A percentile compares a stretch with the other conserved stretches of the same genome.
Evolutionary conservation across 2,888 invertebrate species (phyloP).

Genomic region (Drosophila phalerata): DNA sequence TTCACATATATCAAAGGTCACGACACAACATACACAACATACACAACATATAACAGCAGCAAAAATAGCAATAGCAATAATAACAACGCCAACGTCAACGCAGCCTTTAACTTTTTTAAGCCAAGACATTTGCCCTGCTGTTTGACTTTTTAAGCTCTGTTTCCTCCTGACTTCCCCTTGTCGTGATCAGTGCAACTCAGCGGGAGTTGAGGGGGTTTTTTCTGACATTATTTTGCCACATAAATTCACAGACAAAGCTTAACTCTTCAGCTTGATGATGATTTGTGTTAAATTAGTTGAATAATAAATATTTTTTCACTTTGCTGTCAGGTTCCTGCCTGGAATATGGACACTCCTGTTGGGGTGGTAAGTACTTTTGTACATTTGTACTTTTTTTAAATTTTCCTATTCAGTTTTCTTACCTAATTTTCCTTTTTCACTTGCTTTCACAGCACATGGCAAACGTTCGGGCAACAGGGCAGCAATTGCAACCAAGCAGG

Average conservation of each 20-base stretch:
- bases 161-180: background rate
- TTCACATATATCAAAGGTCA: slow-evolving; percentile 64
- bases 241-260: slow-evolving; percentile 49
- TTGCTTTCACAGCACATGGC: slow-evolving; percentile 68
- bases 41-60: slow-evolving; percentile 19
- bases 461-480: slow-evolving; percentile 75
- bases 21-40: slow-evolving; percentile 31
- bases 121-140: slow-evolving; percentile 29
- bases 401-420: background rate
- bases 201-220: background rate
- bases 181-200: slow-evolving; percentile 23
- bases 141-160: slow-evolving; percentile 31
- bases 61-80: slow-evolving; percentile 9
- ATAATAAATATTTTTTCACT: background rate
- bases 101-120: slow-evolving; percentile 41
- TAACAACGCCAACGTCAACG: slow-evolving; percentile 1
- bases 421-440: slow-evolving; percentile 2
- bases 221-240: slow-evolving; percentile 11
- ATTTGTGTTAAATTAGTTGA: slow-evolving; percentile 56
- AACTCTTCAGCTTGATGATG: slow-evolving; percentile 56
- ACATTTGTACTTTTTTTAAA: background rate
- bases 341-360: slow-evolving; percentile 85
- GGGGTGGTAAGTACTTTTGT: slow-evolving; percentile 81
- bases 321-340: slow-evolving; percentile 81
- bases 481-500: slow-evolving; percentile 52